Evolutionary conservation across 2,888 invertebrate genomes (phyloP), one percentile per base, ranked within the genome.

Genomic region (Operophtera brumata): DNA sequence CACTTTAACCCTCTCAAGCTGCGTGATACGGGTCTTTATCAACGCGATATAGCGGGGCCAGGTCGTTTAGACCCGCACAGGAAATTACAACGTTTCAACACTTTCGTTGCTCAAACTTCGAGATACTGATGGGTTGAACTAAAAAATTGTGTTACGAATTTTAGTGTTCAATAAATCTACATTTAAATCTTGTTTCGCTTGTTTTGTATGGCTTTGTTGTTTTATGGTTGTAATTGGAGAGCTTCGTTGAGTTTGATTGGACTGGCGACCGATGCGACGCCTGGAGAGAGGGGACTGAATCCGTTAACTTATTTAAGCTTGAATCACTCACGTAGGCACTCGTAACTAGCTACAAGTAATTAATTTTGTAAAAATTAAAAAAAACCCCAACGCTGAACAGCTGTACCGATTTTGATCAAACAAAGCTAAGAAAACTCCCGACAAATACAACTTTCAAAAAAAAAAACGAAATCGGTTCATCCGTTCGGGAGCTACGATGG

Each of bases 11-110:
- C 72, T 71, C 69, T 69, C 61, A 62, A 70, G 75, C 58, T 61
- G 65, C 64, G 63, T 65, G 72, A 74, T 74, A 72, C 62, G 63
- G 54, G 65, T 66, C 67, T 71, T 78, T 79, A 80, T 77, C 75
- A 71, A 68, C 70, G 63, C 61, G 73, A 77, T 78, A 76, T 70
- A 70, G 73, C 69, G 20, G 71, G 65, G 70, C 28, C 30, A 47
- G 75, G 75, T 78, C 77, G 76, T 78, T 79, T 69, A 54, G 71
- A 61, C 64, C 70, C 59, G 54, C 61, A 62, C 60, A 73, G 81
- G 82, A 82, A 77, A 82, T 81, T 79, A 80, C 76, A 56, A 74
- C 73, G 70, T 71, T 70, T 62, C 68, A 47, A 47, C 64, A 57
- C 64, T 64, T 61, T 59, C 62, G 56, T 54, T 59, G 56, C 37